Percentiles rank a stretch among this genome's conserved stretches.
Evolutionary conservation across 2,113 vertebrate species (phyloP).

Genomic region (Dicaeum eximium): DNA sequence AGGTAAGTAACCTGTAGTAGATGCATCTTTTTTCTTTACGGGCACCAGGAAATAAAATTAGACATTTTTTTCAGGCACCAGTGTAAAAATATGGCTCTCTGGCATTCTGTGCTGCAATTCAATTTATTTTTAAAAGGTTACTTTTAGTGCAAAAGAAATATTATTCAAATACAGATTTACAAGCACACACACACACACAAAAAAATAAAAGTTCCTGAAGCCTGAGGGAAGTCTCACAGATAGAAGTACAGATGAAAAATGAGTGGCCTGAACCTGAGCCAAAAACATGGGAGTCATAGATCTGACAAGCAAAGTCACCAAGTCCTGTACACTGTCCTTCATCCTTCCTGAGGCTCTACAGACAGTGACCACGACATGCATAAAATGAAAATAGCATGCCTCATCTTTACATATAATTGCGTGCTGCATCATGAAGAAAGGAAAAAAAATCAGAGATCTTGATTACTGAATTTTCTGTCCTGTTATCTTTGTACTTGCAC

Average conservation of each 20-base stretch:
- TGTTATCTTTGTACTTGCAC: not conserved
- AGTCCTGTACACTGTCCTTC: not conserved
- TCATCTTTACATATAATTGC: not conserved
- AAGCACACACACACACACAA: not conserved
- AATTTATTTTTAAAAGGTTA: not conserved
- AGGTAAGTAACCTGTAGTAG: not conserved
- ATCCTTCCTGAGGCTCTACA: not conserved
- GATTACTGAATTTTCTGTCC: not conserved
- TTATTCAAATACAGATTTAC: not conserved
- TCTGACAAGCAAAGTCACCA: not conserved
- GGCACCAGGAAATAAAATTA: not conserved
- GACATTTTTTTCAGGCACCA: not conserved
- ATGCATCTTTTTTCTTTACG: not conserved
- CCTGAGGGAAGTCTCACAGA: not conserved
- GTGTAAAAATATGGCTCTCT: not conserved
- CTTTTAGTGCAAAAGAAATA: not conserved
- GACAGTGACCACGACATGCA: not conserved
- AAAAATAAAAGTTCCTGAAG: not conserved
- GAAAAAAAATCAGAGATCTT: not conserved
- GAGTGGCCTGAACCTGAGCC: not conserved
- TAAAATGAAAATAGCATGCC: not conserved
- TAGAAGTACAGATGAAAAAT: not conserved
- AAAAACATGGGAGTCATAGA: not conserved
- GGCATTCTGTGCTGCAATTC: not conserved
- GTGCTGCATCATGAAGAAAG: not conserved